Conservation (phyloP, 2,113 vertebrate genomes). For the Ciconia boyciana region DNA sequence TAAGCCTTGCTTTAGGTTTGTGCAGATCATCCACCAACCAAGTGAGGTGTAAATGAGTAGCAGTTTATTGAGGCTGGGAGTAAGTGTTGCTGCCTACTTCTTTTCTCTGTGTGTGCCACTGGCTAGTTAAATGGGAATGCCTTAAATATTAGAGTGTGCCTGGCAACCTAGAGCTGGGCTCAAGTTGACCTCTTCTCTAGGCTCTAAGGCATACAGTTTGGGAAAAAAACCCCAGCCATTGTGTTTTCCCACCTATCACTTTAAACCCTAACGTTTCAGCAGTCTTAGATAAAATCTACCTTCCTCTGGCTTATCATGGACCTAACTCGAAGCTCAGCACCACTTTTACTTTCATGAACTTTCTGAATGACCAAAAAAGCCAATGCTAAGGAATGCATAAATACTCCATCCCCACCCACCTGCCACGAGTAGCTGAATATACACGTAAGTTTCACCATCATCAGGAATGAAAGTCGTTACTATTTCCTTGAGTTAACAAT, state of each 20-base stretch:
- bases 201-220: neutral
- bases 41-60: neutral
- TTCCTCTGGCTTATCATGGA: neutral
- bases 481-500: neutral
- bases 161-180: neutral
- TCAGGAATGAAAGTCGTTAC: neutral
- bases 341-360: neutral
- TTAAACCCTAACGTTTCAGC: neutral
- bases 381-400: neutral
- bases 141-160: neutral
- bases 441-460: neutral
- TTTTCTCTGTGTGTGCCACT: neutral
- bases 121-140: neutral
- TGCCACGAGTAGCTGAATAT: neutral
- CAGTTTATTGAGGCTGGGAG: neutral
- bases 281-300: neutral
- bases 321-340: neutral
- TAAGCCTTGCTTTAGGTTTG: neutral
- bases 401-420: neutral
- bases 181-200: neutral
- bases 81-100: neutral
- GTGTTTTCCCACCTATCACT: neutral
- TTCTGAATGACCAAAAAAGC: neutral
- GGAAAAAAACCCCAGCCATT: rapidly evolving
- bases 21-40: neutral